phyloP scores from a whole-genome alignment of 2,113 vertebrate species.

The Rhabdomys dilectus region DNA sequence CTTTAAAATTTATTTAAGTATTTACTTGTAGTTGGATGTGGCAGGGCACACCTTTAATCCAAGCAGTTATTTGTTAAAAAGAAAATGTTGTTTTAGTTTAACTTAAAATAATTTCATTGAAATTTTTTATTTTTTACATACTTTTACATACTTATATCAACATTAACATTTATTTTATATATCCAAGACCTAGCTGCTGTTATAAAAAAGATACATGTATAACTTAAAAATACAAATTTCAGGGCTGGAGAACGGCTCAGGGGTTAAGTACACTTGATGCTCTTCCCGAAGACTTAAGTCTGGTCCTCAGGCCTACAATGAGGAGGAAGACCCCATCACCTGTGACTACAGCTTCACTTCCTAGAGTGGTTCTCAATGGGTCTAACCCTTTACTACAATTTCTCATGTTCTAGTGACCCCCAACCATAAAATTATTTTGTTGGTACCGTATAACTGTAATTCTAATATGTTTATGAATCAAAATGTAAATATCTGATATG shows the following conservation, averaged over 20 bases:
- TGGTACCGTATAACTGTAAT: neutral
- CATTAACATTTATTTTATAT: slow-evolving; percentile 21
- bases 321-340: too few species aligned
- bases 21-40: neutral
- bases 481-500: neutral
- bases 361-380: neutral
- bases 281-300: neutral
- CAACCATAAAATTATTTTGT: neutral
- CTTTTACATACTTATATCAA: neutral
- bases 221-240: slow-evolving; percentile 13
- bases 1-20: slow-evolving; percentile 36
- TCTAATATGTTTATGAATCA: neutral
- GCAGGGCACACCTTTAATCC: neutral
- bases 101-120: slow-evolving; percentile 39
- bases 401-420: neutral
- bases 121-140: slow-evolving; percentile 36
- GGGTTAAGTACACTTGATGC: neutral
- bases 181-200: neutral
- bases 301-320: neutral
- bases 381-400: neutral
- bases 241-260: neutral
- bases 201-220: neutral
- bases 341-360: neutral
- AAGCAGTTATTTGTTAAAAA: neutral
- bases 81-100: neutral